Evolutionary conservation across 1,140 invertebrate genomes (phyloP).

Genomic region (Diploscapter pachys): DNA sequence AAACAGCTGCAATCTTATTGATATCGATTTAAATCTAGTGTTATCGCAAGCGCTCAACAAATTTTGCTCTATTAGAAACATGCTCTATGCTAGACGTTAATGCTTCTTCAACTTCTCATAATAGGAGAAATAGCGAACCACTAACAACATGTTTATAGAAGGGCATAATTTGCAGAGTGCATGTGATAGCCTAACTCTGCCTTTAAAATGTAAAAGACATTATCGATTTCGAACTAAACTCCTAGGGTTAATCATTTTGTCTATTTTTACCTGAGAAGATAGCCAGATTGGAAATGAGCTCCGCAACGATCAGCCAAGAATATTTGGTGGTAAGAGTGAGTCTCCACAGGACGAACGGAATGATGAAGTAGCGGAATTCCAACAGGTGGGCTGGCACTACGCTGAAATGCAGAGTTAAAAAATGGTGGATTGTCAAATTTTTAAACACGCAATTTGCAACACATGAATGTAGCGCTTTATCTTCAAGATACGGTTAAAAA

Average conservation of each 20-base stretch:
- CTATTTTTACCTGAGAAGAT: constrained; percentile 67
- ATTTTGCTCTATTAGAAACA: too few species aligned
- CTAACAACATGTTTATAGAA: too few species aligned
- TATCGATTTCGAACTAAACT: too few species aligned
- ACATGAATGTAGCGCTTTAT: not conserved
- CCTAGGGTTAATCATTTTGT: too few species aligned
- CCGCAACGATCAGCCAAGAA: constrained; percentile 68
- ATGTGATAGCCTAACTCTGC: too few species aligned
- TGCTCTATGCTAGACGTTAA: too few species aligned
- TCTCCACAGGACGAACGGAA: constrained; percentile 81
- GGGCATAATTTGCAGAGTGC: too few species aligned
- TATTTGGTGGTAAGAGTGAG: constrained; percentile 58
- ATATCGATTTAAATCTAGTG: too few species aligned
- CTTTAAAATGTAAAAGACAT: too few species aligned
- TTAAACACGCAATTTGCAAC: not conserved
- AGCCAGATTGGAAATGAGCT: constrained; percentile 70
- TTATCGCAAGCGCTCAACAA: too few species aligned
- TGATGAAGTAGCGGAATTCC: constrained; percentile 88
- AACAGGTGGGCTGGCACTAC: constrained; percentile 79
- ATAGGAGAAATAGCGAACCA: too few species aligned
- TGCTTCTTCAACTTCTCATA: too few species aligned
- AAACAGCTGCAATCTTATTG: constrained; percentile 61
- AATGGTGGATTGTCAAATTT: constrained; percentile 18
- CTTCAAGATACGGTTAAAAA: not conserved
- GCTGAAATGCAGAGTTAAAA: constrained; percentile 66